These are phyloP conservation scores for Drosophila funebris DNA, from an alignment of 1,140 invertebrate species.

Conservation along the genomic window DNA sequence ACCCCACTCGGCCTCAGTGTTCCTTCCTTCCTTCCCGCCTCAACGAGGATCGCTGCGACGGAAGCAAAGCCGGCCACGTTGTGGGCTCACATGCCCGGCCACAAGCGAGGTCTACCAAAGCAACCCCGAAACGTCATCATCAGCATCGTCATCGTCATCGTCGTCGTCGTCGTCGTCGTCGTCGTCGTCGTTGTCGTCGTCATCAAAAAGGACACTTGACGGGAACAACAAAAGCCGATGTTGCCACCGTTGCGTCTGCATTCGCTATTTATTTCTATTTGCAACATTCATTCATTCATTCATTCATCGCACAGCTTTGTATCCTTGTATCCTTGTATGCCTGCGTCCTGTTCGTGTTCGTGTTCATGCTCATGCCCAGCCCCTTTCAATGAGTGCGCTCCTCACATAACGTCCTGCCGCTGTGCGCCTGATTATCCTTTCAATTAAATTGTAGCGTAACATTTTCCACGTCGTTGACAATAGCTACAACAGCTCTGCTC, in stretches of 20 bases:
- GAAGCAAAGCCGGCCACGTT: conserved; percentile 78
- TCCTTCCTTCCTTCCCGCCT: background rate
- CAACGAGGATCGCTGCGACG: conserved; percentile 51
- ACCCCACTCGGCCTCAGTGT: too few species aligned
- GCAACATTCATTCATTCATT: conserved; percentile 53
- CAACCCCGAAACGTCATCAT: conserved; percentile 61
- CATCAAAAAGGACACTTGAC: conserved; percentile 80
- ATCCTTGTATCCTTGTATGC: conserved; percentile 17
- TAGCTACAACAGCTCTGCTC: conserved; percentile 24
- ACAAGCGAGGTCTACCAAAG: conserved; percentile 80
- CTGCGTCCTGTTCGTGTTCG: background rate
- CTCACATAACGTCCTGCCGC: conserved; percentile 60
- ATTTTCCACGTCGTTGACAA: conserved; percentile 76
- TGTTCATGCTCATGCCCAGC: conserved; percentile 14
- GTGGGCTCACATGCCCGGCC: conserved; percentile 75
- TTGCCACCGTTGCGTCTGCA: conserved; percentile 51
- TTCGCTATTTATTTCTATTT: conserved; percentile 78
- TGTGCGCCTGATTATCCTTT: conserved; percentile 80
- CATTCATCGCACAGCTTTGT: conserved; percentile 67
- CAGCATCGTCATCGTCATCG: conserved; percentile 10
- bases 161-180: conserved; percentile 15
- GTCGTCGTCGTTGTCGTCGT: conserved; percentile 55
- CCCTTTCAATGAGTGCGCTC: conserved; percentile 46
- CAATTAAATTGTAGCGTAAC: conserved; percentile 82
- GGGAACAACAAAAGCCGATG: conserved; percentile 76